A percentile compares a stretch with the other conserved stretches of the same genome.
phyloP scores from a whole-genome alignment of 2,888 invertebrate species.

The Agrilus mali region DNA sequence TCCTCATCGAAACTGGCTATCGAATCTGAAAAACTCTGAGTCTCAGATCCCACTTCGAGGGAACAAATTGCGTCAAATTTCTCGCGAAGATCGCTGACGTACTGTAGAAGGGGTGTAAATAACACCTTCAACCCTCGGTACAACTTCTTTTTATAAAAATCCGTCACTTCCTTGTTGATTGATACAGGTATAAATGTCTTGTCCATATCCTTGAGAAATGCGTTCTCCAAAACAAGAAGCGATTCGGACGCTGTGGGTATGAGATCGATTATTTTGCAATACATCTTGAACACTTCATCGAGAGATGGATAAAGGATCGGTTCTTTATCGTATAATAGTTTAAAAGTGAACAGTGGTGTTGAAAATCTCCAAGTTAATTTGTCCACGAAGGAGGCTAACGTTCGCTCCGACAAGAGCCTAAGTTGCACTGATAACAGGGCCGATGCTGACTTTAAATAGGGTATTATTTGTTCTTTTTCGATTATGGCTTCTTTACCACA shows the following conservation, averaged over 20 bases:
- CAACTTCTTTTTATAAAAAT: not conserved
- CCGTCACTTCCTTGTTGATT: conserved; percentile 23
- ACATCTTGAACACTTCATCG: conserved; percentile 41
- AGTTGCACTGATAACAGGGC: too few relatives aligned
- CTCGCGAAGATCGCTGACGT: conserved; percentile 1
- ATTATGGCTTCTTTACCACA: too few relatives aligned
- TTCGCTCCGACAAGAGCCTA: too few relatives aligned
- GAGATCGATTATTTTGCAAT: conserved; percentile 40
- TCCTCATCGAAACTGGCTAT: conserved; percentile 21
- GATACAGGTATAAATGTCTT: conserved; percentile 20
- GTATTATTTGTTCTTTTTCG: too few relatives aligned
- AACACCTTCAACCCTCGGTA: too few relatives aligned
- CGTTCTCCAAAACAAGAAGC: conserved; percentile 6
- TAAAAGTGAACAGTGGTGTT: conserved; percentile 23
- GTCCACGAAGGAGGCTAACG: too few relatives aligned
- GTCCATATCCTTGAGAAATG: conserved; percentile 5
- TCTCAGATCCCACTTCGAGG: not conserved
- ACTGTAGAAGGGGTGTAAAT: conserved; percentile 1
- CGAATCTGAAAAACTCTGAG: conserved; percentile 10
- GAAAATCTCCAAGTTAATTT: too few relatives aligned
- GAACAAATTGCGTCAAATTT: not conserved
- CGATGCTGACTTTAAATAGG: too few relatives aligned
- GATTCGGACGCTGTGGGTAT: conserved; percentile 11
- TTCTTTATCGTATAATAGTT: conserved; percentile 40
- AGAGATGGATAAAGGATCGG: conserved; percentile 48